Evolutionary conservation across 2,113 vertebrate genomes (phyloP).

Genomic region (Chionodraco myersi): DNA sequence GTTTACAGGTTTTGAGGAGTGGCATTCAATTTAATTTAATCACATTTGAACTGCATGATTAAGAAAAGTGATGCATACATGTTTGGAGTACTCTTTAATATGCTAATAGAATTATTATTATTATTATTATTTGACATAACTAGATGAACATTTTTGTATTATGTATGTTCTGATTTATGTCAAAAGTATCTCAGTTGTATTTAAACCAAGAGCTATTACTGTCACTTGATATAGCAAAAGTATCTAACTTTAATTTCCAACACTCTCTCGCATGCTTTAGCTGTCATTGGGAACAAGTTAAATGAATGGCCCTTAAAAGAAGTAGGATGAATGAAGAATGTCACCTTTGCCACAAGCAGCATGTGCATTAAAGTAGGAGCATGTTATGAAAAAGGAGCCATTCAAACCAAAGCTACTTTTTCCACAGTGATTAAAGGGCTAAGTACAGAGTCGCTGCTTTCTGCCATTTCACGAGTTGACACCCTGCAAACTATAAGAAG

Average conservation of each 20-base stretch:
- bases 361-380: slow-evolving; percentile 58
- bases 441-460: slow-evolving; percentile 46
- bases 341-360: slow-evolving; percentile 17
- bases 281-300: not conserved
- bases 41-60: too few species aligned
- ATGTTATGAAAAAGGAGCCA: slow-evolving; percentile 48
- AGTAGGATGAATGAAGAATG: slow-evolving; percentile 25
- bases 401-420: slow-evolving; percentile 50
- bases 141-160: not conserved
- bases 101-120: too few species aligned
- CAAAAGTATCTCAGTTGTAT: not conserved
- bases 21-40: too few species aligned
- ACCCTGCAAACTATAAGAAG: slow-evolving; percentile 40
- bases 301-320: slow-evolving; percentile 3
- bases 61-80: too few species aligned
- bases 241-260: not conserved
- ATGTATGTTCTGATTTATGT: not conserved
- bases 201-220: not conserved
- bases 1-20: too few species aligned
- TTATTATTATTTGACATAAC: too few species aligned
- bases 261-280: slow-evolving; percentile 5
- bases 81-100: too few species aligned
- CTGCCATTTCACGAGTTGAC: slow-evolving; percentile 60
- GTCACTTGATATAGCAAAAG: not conserved
- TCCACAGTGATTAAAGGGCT: slow-evolving; percentile 30